Evolutionary conservation across 2,797 vertebrate genomes (phyloP).

Genomic region (Urosaurus nigricauda): DNA sequence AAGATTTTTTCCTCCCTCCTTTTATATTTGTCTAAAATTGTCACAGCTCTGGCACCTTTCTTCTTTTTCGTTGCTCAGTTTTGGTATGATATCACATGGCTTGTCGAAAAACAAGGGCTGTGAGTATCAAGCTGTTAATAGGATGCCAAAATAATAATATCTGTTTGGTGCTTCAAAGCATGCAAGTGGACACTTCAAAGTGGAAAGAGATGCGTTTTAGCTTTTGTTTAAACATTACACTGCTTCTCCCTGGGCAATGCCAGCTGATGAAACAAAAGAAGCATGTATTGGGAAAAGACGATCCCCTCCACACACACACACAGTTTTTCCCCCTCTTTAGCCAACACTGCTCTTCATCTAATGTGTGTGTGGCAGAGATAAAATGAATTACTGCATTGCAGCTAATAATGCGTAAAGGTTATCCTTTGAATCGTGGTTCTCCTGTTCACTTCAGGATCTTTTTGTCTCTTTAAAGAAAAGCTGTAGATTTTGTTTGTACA

Average conservation of each 20-base stretch:
- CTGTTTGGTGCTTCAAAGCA: constrained; percentile 63
- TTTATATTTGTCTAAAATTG: constrained; percentile 22
- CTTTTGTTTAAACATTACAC: constrained; percentile 3
- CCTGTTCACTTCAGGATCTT: constrained; percentile 63
- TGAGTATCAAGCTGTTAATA: constrained; percentile 62
- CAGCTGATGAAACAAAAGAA: constrained; percentile 61
- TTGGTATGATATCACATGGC: constrained; percentile 55
- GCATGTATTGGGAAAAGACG: constrained; percentile 52
- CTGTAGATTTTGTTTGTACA: constrained; percentile 57
- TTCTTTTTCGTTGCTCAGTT: constrained; percentile 15
- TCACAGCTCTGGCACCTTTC: not conserved
- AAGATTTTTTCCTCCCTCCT: constrained; percentile 1
- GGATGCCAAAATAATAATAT: constrained; percentile 63
- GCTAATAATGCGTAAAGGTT: constrained; percentile 62
- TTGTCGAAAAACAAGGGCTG: constrained; percentile 61
- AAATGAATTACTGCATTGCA: constrained; percentile 65
- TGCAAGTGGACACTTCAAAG: constrained; percentile 62
- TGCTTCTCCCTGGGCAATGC: constrained; percentile 36
- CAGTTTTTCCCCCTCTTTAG: constrained; percentile 40
- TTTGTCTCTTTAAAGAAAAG: constrained; percentile 60
- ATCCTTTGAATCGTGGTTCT: constrained; percentile 60
- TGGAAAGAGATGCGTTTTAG: constrained; percentile 36
- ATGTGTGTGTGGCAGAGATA: constrained; percentile 54
- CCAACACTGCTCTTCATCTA: constrained; percentile 50
- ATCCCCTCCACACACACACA: not conserved